Evolutionary conservation across 2,797 vertebrate genomes (phyloP).

Genomic region (Darevskia nairensis): DNA sequence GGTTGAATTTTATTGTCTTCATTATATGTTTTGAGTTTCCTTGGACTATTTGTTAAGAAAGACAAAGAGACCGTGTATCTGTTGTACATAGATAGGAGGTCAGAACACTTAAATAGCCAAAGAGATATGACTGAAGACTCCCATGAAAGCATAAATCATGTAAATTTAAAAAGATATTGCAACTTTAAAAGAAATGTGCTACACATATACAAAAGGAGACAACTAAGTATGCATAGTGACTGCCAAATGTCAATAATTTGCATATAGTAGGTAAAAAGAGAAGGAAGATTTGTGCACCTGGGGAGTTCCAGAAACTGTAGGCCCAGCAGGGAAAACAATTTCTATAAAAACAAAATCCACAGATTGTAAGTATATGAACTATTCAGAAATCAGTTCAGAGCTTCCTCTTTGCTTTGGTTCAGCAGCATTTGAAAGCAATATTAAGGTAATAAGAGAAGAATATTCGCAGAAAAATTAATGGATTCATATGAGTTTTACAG

Average conservation of each 20-base stretch:
- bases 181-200: neutral
- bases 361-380: slow-evolving; percentile 22
- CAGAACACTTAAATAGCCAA: too few species aligned
- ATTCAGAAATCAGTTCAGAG: neutral
- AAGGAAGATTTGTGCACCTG: neutral
- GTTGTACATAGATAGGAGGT: too few species aligned
- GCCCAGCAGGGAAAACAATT: neutral
- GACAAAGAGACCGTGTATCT: too few species aligned
- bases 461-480: slow-evolving; percentile 30
- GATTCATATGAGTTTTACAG: slow-evolving; percentile 39
- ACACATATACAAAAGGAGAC: neutral
- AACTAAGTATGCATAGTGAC: neutral
- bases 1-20: neutral
- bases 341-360: neutral
- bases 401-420: neutral
- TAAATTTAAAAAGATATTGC: neutral
- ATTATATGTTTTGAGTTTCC: neutral
- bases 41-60: neutral
- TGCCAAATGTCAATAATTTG: neutral
- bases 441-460: slow-evolving; percentile 35
- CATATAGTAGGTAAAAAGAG: neutral
- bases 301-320: neutral
- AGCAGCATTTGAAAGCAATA: slow-evolving; percentile 8
- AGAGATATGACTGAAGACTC: neutral
- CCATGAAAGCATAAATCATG: neutral